phyloP scores from a whole-genome alignment of 2,113 vertebrate genomes.

The Catharus minimus region DNA sequence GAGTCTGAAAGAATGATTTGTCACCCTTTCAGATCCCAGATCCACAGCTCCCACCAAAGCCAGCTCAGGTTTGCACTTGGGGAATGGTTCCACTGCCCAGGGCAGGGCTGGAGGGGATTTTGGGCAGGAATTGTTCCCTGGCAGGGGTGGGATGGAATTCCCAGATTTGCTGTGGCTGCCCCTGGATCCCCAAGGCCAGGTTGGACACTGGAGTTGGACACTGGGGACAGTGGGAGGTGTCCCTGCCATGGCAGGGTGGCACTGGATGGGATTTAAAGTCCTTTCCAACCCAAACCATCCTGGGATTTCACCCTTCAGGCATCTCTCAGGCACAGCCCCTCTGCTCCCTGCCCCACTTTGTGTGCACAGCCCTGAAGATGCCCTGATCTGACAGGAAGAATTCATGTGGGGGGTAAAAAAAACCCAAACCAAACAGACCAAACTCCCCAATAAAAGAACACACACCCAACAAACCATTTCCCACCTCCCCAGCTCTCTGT shows the following conservation, averaged over 20 bases:
- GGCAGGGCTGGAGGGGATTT: fast-evolving
- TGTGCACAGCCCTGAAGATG: neutral
- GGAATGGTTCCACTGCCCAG: neutral
- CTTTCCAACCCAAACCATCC: neutral
- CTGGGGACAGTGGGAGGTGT: neutral
- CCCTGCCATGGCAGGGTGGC: neutral
- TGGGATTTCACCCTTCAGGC: neutral
- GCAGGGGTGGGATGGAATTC: neutral
- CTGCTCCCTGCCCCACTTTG: too few species aligned
- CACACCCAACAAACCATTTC: neutral
- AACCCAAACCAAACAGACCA: fast-evolving
- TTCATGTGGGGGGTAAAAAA: fast-evolving
- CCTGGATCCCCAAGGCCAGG: neutral
- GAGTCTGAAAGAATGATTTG: neutral
- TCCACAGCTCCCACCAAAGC: neutral
- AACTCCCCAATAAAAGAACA: neutral
- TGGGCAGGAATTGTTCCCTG: neutral
- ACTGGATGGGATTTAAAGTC: neutral
- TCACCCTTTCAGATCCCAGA: neutral
- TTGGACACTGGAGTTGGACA: neutral
- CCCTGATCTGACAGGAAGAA: fast-evolving
- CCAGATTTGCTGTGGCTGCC: neutral
- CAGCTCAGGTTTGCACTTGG: fast-evolving
- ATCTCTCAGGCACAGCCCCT: too few species aligned
- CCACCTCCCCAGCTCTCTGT: neutral